Evolutionary conservation across 2,113 vertebrate genomes (phyloP).

Genomic region (Centropus unirufus): DNA sequence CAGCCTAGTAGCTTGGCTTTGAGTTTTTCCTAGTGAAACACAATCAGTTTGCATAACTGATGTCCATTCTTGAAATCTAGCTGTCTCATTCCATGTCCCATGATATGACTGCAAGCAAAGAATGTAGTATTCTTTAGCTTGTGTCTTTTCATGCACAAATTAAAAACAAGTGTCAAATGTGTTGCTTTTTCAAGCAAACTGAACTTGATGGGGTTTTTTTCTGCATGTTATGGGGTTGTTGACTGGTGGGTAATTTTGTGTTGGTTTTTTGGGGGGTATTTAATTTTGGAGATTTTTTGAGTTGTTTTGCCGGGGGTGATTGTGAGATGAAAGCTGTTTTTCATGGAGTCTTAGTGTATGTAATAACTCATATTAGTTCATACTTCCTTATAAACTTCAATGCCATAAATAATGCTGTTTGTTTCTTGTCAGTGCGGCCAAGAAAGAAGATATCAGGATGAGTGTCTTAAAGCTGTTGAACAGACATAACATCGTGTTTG

Average conservation of each 20-base stretch:
- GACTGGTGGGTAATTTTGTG: background rate
- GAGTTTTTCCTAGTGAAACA: background rate
- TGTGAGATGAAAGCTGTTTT: background rate
- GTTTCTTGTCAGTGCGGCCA: slow-evolving; percentile 80
- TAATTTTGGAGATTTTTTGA: background rate
- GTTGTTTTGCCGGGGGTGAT: background rate
- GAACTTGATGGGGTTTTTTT: background rate
- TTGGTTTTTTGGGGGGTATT: background rate
- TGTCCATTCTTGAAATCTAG: background rate
- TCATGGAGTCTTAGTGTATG: background rate
- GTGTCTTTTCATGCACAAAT: background rate
- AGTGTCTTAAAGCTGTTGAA: slow-evolving; percentile 84
- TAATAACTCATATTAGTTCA: background rate
- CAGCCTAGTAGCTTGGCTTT: background rate
- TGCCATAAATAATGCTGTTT: background rate
- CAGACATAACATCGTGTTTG: slow-evolving; percentile 87
- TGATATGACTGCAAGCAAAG: background rate
- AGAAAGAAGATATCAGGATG: slow-evolving; percentile 81
- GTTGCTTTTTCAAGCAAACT: background rate
- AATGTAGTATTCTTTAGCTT: background rate
- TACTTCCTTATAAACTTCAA: background rate
- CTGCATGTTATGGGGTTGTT: background rate
- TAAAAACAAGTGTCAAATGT: background rate
- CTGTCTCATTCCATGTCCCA: background rate
- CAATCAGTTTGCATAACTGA: background rate